These are phyloP conservation scores for Blomia tropicalis DNA, from an alignment of 2,888 invertebrate genomes.

Conservation along the genomic window DNA sequence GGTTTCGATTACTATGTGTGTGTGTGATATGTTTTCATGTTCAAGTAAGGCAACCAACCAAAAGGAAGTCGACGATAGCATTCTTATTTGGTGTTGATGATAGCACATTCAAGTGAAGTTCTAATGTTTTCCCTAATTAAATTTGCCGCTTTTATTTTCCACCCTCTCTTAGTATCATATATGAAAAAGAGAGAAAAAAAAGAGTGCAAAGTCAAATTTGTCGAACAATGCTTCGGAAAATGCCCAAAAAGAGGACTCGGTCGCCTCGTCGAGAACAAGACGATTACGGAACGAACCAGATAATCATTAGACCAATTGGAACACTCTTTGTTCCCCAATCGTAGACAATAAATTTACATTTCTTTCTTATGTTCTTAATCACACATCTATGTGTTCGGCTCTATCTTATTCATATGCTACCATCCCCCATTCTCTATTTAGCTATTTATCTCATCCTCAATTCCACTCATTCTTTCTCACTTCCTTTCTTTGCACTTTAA, in stretches of 20 bases:
- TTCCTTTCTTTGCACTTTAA: neutral
- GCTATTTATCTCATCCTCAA: too few relatives aligned
- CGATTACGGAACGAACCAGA: neutral
- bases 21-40: too few relatives aligned
- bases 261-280: neutral
- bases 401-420: too few relatives aligned
- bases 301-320: slow-evolving; percentile 14
- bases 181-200: neutral
- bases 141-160: neutral
- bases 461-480: too few relatives aligned
- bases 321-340: slow-evolving; percentile 1
- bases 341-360: slow-evolving; percentile 10
- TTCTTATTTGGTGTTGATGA: too few relatives aligned
- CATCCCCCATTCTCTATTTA: too few relatives aligned
- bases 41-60: too few relatives aligned
- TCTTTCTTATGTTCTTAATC: too few relatives aligned
- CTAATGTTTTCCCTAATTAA: slow-evolving; percentile 15
- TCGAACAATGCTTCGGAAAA: neutral
- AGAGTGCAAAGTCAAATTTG: neutral
- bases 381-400: too few relatives aligned
- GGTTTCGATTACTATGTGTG: too few relatives aligned
- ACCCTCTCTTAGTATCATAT: neutral
- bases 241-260: neutral
- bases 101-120: too few relatives aligned
- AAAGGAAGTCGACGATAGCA: slow-evolving; percentile 3